A percentile compares a stretch with the other conserved stretches of the same genome.
Evolutionary conservation across 1,140 invertebrate genomes (phyloP).

Genomic region (Anastrepha ludens): DNA sequence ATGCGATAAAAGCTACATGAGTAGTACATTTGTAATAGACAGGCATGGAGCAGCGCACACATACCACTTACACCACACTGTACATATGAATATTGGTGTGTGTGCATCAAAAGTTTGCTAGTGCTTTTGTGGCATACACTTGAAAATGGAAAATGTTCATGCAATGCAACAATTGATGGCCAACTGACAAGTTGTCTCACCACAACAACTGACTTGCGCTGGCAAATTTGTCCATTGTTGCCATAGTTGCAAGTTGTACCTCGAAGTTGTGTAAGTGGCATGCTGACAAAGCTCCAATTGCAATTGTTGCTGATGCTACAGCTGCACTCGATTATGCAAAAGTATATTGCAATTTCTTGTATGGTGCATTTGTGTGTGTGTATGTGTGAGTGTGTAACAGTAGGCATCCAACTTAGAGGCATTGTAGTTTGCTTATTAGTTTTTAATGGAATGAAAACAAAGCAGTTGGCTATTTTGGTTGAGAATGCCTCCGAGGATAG

Average conservation of each 20-base stretch:
- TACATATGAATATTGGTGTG: not conserved
- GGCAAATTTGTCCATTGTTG: slow-evolving; percentile 35
- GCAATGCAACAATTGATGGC: not conserved
- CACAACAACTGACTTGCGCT: slow-evolving; percentile 2
- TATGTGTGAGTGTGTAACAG: not conserved
- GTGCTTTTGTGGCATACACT: not conserved
- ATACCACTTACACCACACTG: not conserved
- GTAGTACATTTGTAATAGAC: not conserved
- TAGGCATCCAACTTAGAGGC: slow-evolving; percentile 12
- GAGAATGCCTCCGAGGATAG: not conserved
- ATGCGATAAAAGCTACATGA: no score
- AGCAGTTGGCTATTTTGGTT: slow-evolving; percentile 22
- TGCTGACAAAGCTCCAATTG: slow-evolving; percentile 31
- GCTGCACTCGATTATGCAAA: not conserved
- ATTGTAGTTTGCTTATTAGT: slow-evolving; percentile 36
- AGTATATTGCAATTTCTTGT: no score
- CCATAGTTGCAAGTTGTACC: not conserved
- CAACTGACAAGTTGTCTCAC: not conserved
- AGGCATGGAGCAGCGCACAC: no score
- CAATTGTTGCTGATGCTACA: slow-evolving; percentile 1
- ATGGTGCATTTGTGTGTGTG: no score
- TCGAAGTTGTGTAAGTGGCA: not conserved
- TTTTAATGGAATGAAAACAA: slow-evolving; percentile 50
- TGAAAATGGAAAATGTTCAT: not conserved
- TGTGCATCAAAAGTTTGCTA: not conserved